These are phyloP conservation scores for Thunnus thynnus DNA, from an alignment of 2,113 vertebrate species.

Conservation along the genomic window DNA sequence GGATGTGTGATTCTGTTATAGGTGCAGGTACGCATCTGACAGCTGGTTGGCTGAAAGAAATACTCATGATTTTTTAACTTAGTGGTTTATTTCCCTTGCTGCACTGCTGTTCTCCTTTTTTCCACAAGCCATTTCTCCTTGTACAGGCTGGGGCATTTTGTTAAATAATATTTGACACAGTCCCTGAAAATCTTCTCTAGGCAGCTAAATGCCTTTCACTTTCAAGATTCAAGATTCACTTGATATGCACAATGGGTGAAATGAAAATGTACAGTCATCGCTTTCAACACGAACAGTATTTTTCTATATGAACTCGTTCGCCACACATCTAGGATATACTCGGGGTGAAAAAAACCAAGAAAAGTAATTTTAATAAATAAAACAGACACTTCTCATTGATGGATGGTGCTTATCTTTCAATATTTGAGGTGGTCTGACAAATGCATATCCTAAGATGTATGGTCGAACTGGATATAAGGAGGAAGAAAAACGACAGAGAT, in stretches of 20 bases:
- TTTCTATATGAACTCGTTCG: slow-evolving; percentile 5
- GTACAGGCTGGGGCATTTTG: not conserved
- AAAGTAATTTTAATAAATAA: slow-evolving; percentile 9
- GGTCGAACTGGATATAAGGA: not conserved
- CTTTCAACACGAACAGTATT: not conserved
- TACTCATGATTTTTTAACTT: slow-evolving; percentile 16
- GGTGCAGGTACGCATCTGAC: slow-evolving; percentile 25
- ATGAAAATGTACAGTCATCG: slow-evolving; percentile 12
- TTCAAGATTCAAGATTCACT: not conserved
- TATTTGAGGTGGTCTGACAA: not conserved
- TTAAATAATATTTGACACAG: slow-evolving; percentile 29
- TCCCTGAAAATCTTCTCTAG: slow-evolving; percentile 22
- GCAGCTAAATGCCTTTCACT: slow-evolving; percentile 9
- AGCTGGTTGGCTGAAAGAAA: slow-evolving; percentile 25
- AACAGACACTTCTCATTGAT: slow-evolving; percentile 15
- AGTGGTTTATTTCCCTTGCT: slow-evolving; percentile 43
- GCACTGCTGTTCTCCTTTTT: slow-evolving; percentile 37
- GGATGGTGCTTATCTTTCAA: slow-evolving; percentile 19
- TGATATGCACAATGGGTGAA: slow-evolving; percentile 3
- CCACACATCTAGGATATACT: not conserved
- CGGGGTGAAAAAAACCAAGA: not conserved
- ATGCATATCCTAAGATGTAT: not conserved
- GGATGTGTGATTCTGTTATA: slow-evolving; percentile 30
- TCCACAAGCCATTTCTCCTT: slow-evolving; percentile 6
- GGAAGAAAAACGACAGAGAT: not conserved